Percentiles rank a stretch among this genome's conserved stretches.
These are phyloP conservation scores for Wasmannia auropunctata DNA, from an alignment of 1,140 invertebrate genomes.

Conservation along the genomic window DNA sequence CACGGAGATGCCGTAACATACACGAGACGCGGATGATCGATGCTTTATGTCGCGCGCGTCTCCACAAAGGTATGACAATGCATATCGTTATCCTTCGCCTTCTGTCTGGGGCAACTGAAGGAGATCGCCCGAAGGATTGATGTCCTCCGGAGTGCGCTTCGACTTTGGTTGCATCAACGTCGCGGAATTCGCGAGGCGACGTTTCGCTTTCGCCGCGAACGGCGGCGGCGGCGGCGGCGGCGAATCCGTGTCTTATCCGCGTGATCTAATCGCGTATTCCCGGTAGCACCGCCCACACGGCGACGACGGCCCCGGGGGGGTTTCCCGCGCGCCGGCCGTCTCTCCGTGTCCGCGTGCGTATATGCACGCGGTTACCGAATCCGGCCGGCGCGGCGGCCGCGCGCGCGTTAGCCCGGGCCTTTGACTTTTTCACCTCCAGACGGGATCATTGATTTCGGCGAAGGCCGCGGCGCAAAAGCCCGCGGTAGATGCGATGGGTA, in stretches of 20 bases:
- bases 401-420: conserved; percentile 31
- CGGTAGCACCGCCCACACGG: conserved; percentile 35
- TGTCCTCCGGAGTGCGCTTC: neutral
- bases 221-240: no score
- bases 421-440: conserved; percentile 76
- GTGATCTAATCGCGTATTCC: conserved; percentile 58
- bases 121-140: conserved; percentile 4
- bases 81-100: conserved; percentile 19
- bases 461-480: conserved; percentile 56
- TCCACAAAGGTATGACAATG: conserved; percentile 8
- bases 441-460: conserved; percentile 67
- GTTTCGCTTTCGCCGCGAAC: conserved; percentile 15
- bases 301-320: neutral
- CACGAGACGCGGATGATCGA: conserved; percentile 15
- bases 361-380: conserved; percentile 63
- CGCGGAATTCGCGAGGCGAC: conserved; percentile 42
- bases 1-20: neutral
- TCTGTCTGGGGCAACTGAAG: conserved; percentile 16
- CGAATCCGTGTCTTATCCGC: conserved; percentile 49
- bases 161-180: conserved; percentile 54
- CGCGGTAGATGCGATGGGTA: no score
- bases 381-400: neutral
- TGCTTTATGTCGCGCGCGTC: neutral
- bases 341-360: conserved; percentile 13
- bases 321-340: no score